These are phyloP conservation scores for Parasteatoda tepidariorum DNA, from an alignment of 1,140 invertebrate genomes.

Conservation along the genomic window DNA sequence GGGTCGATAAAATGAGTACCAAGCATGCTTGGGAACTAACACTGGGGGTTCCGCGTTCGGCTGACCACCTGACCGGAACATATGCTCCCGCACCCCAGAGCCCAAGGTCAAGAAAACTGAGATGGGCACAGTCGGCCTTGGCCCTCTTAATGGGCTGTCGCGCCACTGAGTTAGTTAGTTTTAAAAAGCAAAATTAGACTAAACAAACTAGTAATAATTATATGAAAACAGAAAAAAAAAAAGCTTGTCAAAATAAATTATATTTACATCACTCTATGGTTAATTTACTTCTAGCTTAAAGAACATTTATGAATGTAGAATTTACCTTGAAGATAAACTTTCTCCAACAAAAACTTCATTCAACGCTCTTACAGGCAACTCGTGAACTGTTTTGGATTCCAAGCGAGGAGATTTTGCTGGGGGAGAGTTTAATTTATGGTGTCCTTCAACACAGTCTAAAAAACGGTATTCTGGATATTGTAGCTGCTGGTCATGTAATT, in stretches of 20 bases:
- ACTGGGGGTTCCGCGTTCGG: too few relatives aligned
- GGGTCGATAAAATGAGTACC: too few relatives aligned
- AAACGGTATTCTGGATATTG: constrained; percentile 72
- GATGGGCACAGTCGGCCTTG: too few relatives aligned
- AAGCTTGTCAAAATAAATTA: neutral
- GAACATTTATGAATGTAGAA: neutral
- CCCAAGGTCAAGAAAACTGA: too few relatives aligned
- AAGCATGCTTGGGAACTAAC: too few relatives aligned
- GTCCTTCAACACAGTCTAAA: constrained; percentile 71
- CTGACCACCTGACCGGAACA: too few relatives aligned
- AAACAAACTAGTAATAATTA: neutral
- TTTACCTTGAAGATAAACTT: constrained; percentile 82
- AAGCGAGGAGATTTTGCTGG: constrained; percentile 59
- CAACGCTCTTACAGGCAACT: constrained; percentile 80
- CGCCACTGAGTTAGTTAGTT: too few relatives aligned
- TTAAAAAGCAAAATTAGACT: neutral
- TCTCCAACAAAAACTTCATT: constrained; percentile 98
- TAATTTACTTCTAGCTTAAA: neutral
- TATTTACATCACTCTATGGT: neutral
- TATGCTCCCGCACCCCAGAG: too few relatives aligned
- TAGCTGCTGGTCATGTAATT: constrained; percentile 77
- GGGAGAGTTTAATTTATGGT: constrained; percentile 64
- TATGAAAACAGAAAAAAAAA: neutral
- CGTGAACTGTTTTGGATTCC: constrained; percentile 62
- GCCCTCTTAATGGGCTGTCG: too few relatives aligned